These are phyloP conservation scores for Frankliniella intonsa DNA, from an alignment of 2,888 invertebrate genomes.

Conservation along the genomic window DNA sequence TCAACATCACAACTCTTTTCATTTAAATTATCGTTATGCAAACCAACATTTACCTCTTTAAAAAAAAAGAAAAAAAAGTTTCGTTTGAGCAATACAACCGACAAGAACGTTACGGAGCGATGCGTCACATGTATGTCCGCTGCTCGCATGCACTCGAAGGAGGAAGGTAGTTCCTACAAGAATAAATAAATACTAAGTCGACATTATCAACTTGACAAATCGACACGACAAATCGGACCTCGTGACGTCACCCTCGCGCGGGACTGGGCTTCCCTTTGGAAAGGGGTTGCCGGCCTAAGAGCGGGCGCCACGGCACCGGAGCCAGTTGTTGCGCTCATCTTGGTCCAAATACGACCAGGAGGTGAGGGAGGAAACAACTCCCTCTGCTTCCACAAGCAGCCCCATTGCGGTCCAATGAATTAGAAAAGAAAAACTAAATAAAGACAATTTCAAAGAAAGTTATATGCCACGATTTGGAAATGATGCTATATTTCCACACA, in stretches of 20 bases:
- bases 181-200: neutral
- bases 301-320: neutral
- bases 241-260: neutral
- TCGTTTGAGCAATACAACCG: constrained; percentile 24
- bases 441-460: too few species aligned
- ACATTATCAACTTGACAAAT: neutral
- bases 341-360: neutral
- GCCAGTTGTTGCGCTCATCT: neutral
- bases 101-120: constrained; percentile 26
- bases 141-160: constrained; percentile 25
- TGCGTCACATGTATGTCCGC: constrained; percentile 8
- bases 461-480: too few species aligned
- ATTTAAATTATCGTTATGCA: neutral
- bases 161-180: constrained; percentile 20
- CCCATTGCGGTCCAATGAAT: too few species aligned
- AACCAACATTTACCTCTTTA: neutral
- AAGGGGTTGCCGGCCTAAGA: neutral
- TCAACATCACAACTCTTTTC: constrained; percentile 3
- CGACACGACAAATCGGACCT: neutral
- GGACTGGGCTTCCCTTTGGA: neutral
- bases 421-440: too few species aligned
- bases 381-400: too few species aligned
- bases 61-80: too few species aligned
- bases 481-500: too few species aligned
- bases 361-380: too few species aligned